Evolutionary conservation across 2,888 invertebrate species (phyloP).

Genomic region (Stictocephala bisonia): DNA sequence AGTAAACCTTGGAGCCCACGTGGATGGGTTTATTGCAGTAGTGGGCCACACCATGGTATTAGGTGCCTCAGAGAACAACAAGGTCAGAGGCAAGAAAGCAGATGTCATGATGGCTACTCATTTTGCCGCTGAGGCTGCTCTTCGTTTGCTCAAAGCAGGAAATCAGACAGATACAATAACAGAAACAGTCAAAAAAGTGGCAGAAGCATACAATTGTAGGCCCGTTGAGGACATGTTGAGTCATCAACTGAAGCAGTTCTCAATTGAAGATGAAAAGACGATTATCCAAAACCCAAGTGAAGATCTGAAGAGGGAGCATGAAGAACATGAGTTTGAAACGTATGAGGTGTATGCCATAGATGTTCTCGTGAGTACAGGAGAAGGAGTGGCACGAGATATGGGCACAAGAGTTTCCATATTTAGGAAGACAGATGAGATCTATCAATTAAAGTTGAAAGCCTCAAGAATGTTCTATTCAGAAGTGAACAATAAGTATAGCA

Average conservation of each 20-base stretch:
- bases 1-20: constrained; percentile 97
- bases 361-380: constrained; percentile 96
- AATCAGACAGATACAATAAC: constrained; percentile 93
- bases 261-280: constrained; percentile 97
- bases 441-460: constrained; percentile 97
- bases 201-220: constrained; percentile 94
- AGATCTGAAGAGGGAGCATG: constrained; percentile 95
- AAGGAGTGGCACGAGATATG: constrained; percentile 92
- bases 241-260: constrained; percentile 95
- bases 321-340: constrained; percentile 94
- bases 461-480: constrained; percentile 83
- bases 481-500: constrained; percentile 90
- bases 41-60: constrained; percentile 96
- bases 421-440: constrained; percentile 97
- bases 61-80: constrained; percentile 78
- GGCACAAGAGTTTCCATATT: constrained; percentile 97
- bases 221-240: constrained; percentile 97
- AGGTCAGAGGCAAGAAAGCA: constrained; percentile 89
- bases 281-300: constrained; percentile 98
- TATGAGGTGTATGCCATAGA: constrained; percentile 99
- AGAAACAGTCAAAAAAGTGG: constrained; percentile 91
- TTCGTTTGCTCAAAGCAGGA: constrained; percentile 91
- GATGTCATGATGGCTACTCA: constrained; percentile 98
- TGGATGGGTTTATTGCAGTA: constrained; percentile 98
- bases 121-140: constrained; percentile 94